Evolutionary conservation across 2,888 invertebrate species (phyloP).

Genomic region (Glaucopsyche alexis): DNA sequence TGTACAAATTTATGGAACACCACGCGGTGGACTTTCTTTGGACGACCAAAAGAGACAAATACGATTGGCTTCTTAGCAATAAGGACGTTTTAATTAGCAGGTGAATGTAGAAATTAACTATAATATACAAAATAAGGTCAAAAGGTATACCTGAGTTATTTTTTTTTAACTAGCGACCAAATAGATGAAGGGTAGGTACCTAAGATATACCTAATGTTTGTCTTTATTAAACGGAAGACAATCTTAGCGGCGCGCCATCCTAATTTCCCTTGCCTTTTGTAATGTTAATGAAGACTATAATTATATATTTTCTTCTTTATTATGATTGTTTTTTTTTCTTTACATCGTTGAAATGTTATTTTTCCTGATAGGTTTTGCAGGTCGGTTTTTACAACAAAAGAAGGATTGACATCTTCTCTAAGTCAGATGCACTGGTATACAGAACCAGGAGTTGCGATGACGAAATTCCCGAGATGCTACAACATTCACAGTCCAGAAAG

Average conservation of each 20-base stretch:
- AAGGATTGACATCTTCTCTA: conserved; percentile 88
- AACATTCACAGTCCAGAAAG: conserved; percentile 90
- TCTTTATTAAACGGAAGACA: neutral
- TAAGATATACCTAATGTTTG: neutral
- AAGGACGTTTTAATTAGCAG: conserved; percentile 77
- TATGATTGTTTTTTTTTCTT: conserved; percentile 47
- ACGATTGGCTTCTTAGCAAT: conserved; percentile 83
- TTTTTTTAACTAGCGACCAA: neutral
- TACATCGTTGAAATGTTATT: neutral
- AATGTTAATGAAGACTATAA: neutral
- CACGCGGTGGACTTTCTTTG: conserved; percentile 93
- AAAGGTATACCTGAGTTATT: neutral
- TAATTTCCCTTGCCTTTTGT: neutral
- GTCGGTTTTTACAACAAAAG: conserved; percentile 95
- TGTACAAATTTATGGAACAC: conserved; percentile 88
- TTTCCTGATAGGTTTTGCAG: conserved; percentile 86
- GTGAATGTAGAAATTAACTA: conserved; percentile 45
- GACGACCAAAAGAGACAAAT: conserved; percentile 92
- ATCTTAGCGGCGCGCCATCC: neutral
- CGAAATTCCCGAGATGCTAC: conserved; percentile 93
- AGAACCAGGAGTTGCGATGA: conserved; percentile 88
- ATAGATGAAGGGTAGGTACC: neutral
- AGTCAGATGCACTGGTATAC: conserved; percentile 93
- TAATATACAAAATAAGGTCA: neutral
- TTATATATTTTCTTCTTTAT: conserved; percentile 43